Evolutionary conservation across 2,113 vertebrate genomes (phyloP).

Genomic region (Corapipo altera): DNA sequence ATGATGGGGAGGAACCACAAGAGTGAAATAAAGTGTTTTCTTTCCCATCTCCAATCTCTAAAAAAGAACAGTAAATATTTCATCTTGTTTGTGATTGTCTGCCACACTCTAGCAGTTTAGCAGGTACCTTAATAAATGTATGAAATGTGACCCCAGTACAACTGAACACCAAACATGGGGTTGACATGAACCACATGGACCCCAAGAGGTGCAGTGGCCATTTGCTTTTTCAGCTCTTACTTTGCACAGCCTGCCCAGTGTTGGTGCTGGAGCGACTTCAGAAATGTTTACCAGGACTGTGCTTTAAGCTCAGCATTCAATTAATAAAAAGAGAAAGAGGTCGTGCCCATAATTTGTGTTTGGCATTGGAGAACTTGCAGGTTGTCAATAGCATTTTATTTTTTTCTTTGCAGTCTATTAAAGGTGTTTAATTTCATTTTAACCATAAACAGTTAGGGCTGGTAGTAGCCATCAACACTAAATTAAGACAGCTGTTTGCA

Average conservation of each 20-base stretch:
- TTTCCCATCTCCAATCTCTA: background rate
- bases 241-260: accelerated
- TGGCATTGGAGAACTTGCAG: slow-evolving; percentile 21
- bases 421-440: slow-evolving; percentile 69
- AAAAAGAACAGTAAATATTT: background rate
- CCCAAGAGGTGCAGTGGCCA: background rate
- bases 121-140: background rate
- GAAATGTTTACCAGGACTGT: background rate
- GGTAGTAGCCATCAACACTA: slow-evolving; percentile 5
- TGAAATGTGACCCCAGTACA: accelerated
- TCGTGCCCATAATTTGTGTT: slow-evolving; percentile 35
- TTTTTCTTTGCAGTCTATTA: slow-evolving; percentile 49
- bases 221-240: background rate
- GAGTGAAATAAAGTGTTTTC: background rate
- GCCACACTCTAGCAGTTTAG: background rate
- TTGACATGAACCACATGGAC: background rate
- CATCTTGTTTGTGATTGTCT: background rate
- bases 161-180: background rate
- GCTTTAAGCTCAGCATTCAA: background rate
- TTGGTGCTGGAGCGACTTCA: background rate
- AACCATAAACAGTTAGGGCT: slow-evolving; percentile 53
- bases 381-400: slow-evolving; percentile 51
- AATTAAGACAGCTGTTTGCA: slow-evolving; percentile 53
- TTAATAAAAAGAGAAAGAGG: slow-evolving; percentile 57
- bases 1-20: background rate